phyloP scores from a whole-genome alignment of 1,140 invertebrate species.

The Metaphire vulgaris region DNA sequence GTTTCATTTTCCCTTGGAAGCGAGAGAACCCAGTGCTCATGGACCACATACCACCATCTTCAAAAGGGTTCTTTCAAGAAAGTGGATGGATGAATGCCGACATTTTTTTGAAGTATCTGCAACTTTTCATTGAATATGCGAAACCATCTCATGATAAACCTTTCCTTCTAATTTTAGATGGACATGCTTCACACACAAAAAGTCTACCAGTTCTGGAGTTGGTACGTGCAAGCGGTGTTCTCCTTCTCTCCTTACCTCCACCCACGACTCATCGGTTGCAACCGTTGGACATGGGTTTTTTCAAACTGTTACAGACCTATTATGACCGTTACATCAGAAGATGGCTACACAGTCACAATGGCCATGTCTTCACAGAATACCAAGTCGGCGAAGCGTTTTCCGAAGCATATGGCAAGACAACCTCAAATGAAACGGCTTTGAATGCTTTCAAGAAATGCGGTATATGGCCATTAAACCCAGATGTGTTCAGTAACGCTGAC shows the following conservation, averaged over 20 bases:
- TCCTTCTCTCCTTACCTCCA: conserved; percentile 46
- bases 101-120: neutral
- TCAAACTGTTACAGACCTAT: conserved; percentile 44
- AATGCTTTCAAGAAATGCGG: conserved; percentile 45
- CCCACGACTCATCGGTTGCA: conserved; percentile 48
- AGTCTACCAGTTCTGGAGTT: conserved; percentile 7
- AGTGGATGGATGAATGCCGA: neutral
- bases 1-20: neutral
- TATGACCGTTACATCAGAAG: conserved; percentile 40
- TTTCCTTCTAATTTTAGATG: neutral
- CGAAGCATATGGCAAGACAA: conserved; percentile 44
- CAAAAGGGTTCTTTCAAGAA: neutral
- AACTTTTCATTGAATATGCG: neutral
- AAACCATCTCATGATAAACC: neutral
- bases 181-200: neutral
- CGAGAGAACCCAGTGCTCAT: neutral
- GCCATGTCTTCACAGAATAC: conserved; percentile 33
- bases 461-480: conserved; percentile 45
- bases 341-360: conserved; percentile 34
- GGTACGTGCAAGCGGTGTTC: conserved; percentile 60
- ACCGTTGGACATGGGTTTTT: conserved; percentile 46
- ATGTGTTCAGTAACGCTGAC: conserved; percentile 44
- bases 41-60: neutral
- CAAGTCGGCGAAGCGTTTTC: conserved; percentile 38
- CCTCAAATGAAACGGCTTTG: conserved; percentile 43